phyloP scores from a whole-genome alignment of 2,888 invertebrate species.

The Deilephila porcellus region DNA sequence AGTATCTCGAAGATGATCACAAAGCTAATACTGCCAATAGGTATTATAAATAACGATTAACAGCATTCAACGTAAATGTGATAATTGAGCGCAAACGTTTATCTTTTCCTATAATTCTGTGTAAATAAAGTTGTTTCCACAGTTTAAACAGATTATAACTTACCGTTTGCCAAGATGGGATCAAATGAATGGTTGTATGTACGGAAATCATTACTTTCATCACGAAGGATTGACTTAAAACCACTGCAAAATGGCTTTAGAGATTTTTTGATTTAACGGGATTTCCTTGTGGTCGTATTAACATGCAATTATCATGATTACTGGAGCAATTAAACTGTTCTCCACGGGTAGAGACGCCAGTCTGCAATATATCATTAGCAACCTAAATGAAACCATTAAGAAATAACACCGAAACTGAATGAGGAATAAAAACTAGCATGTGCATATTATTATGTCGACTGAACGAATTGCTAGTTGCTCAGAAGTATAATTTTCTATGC shows the following conservation, averaged over 20 bases:
- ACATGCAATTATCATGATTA: not conserved
- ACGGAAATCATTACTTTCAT: constrained; percentile 23
- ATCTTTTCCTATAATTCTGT: constrained; percentile 24
- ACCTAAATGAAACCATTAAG: too few species aligned
- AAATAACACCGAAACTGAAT: too few species aligned
- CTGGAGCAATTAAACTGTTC: not conserved
- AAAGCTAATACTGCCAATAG: not conserved
- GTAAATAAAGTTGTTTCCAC: constrained; percentile 26
- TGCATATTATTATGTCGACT: too few species aligned
- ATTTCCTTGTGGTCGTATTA: not conserved
- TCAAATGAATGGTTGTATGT: constrained; percentile 27
- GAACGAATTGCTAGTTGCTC: too few species aligned
- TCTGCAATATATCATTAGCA: too few species aligned
- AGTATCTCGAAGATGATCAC: not conserved
- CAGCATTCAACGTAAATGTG: constrained; percentile 14
- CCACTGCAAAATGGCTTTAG: constrained; percentile 10
- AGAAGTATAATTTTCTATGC: too few species aligned
- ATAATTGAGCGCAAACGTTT: constrained; percentile 20
- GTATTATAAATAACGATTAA: not conserved
- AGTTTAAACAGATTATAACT: constrained; percentile 24
- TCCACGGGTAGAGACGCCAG: too few species aligned
- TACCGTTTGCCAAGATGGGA: constrained; percentile 25
- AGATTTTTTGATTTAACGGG: constrained; percentile 1
- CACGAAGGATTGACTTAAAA: constrained; percentile 23
- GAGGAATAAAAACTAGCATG: too few species aligned